Percentiles rank a stretch among this genome's conserved stretches.
These are phyloP conservation scores for Apodemia hepburni DNA, from an alignment of 2,888 invertebrate species.

Conservation along the genomic window DNA sequence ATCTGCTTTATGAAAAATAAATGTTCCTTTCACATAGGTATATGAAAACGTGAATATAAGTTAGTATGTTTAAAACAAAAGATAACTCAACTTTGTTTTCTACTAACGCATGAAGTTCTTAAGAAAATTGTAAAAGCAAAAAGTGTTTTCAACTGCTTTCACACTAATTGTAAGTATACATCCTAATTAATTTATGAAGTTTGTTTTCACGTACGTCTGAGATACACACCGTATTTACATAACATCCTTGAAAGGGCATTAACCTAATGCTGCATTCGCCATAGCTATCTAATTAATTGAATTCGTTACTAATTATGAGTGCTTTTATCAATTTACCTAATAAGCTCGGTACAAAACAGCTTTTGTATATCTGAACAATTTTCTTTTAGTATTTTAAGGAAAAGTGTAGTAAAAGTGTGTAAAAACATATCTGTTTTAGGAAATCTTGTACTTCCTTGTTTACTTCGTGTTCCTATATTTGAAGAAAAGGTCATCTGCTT, in stretches of 20 bases:
- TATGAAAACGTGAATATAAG: no score
- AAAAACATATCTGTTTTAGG: no score
- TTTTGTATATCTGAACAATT: no score
- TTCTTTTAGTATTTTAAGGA: no score
- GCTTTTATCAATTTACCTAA: not conserved
- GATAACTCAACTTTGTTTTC: not conserved
- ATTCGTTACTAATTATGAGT: not conserved
- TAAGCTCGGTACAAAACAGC: no score
- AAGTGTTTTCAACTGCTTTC: not conserved
- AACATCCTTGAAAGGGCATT: not conserved
- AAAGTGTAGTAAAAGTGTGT: no score
- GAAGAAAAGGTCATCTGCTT: no score
- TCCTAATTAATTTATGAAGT: not conserved
- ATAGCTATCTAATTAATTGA: not conserved
- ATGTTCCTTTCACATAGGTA: no score
- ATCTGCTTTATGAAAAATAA: no score
- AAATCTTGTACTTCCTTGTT: no score
- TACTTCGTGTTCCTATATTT: no score
- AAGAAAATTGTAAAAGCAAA: slow-evolving; percentile 17
- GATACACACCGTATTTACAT: not conserved
- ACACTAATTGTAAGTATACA: not conserved
- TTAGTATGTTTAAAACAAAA: no score
- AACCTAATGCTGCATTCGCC: not conserved
- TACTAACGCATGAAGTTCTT: slow-evolving; percentile 14
- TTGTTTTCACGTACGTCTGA: not conserved